Percentiles rank a stretch among this genome's conserved stretches.
Conservation (phyloP, 2,797 vertebrate species). For the Ceryle rudis region DNA sequence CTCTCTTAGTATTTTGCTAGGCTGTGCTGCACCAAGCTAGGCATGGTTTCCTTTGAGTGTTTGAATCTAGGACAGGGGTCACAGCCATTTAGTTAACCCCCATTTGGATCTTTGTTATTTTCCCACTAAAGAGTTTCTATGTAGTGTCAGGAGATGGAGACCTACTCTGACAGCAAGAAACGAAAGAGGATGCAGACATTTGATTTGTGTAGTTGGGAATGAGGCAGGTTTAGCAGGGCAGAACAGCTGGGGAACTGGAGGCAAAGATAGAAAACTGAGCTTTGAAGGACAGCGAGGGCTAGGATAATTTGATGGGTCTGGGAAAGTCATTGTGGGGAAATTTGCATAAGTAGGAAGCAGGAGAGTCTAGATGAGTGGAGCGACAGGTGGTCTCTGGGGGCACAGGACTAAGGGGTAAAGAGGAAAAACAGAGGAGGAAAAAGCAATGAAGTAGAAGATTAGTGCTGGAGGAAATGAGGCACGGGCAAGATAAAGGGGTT, state of each 20-base stretch:
- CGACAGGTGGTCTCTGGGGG: neutral
- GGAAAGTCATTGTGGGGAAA: neutral
- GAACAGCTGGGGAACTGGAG: neutral
- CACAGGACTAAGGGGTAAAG: neutral
- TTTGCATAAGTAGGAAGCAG: neutral
- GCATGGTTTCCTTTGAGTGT: neutral
- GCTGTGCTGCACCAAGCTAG: neutral
- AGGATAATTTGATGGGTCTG: neutral
- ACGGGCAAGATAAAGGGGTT: neutral
- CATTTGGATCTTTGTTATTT: neutral
- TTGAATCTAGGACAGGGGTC: neutral
- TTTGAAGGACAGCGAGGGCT: neutral
- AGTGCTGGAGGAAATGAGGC: neutral
- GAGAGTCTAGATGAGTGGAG: neutral
- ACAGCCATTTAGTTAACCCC: neutral
- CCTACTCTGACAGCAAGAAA: neutral
- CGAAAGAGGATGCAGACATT: neutral
- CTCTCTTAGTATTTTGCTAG: neutral
- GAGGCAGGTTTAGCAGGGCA: neutral
- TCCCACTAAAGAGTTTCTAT: neutral
- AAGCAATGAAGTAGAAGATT: neutral
- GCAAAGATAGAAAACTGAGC: neutral
- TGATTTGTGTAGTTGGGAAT: neutral
- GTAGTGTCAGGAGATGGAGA: neutral
- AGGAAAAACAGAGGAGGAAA: neutral